These are phyloP conservation scores for Eulemur macaco DNA, from an alignment of 2,113 vertebrate species.

Conservation along the genomic window DNA sequence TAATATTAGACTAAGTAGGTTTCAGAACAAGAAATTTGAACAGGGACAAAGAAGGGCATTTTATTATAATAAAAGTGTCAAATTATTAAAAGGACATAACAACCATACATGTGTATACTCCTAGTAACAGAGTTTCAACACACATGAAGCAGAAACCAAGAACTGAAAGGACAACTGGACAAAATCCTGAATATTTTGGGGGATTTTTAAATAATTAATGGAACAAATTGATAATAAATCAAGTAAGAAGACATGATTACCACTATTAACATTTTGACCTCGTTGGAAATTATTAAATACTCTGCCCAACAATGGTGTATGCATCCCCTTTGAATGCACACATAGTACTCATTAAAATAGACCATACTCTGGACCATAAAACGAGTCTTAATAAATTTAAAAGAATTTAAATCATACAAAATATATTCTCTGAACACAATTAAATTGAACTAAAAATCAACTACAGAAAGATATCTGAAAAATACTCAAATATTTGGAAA, in stretches of 20 bases:
- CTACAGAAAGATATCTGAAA: not conserved
- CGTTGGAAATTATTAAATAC: not conserved
- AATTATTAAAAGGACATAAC: not conserved
- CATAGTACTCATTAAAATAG: not conserved
- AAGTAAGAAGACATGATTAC: not conserved
- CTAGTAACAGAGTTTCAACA: not conserved
- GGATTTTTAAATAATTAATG: not conserved
- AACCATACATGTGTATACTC: not conserved
- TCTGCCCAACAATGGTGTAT: not conserved
- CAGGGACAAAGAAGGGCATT: not conserved
- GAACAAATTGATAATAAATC: not conserved
- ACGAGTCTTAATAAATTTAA: not conserved
- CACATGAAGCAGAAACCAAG: not conserved
- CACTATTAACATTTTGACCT: not conserved
- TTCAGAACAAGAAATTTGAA: not conserved
- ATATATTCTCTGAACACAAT: not conserved
- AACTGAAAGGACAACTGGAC: not conserved
- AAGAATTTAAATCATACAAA: not conserved
- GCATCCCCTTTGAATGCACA: not conserved
- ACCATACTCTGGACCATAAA: too few species aligned
- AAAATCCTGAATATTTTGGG: not conserved
- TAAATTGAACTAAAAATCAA: not conserved
- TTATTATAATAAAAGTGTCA: not conserved
- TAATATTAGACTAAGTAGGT: not conserved
- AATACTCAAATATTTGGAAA: not conserved